A percentile compares a stretch with the other conserved stretches of the same genome.
Evolutionary conservation across 2,113 vertebrate species (phyloP).

Genomic region (Hemichromis elongatus): DNA sequence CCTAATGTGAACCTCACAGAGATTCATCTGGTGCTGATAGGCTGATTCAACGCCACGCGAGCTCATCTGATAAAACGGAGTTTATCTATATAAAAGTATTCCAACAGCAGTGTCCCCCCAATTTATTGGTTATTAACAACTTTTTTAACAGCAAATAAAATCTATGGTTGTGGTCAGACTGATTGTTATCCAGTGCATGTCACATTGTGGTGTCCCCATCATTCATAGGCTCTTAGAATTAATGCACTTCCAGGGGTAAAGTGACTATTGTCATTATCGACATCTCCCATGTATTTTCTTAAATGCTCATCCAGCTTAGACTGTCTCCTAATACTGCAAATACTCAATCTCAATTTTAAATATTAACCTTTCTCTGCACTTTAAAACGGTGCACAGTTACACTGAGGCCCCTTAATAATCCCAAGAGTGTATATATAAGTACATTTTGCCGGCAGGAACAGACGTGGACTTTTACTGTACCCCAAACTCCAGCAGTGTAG

Average conservation of each 20-base stretch:
- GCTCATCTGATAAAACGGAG: background rate
- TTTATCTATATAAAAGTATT: background rate
- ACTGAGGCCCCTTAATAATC: background rate
- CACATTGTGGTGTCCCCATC: background rate
- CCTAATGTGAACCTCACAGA: background rate
- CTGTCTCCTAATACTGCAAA: background rate
- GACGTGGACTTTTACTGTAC: background rate
- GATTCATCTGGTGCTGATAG: background rate
- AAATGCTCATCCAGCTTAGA: background rate
- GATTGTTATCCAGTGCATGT: background rate
- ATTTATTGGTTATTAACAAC: background rate
- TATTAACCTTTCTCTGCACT: background rate
- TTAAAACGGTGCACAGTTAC: background rate
- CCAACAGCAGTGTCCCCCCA: background rate
- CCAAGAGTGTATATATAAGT: background rate
- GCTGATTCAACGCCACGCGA: background rate
- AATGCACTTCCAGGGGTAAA: background rate
- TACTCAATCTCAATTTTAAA: background rate
- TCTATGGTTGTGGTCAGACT: background rate
- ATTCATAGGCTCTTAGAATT: background rate
- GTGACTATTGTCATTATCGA: background rate
- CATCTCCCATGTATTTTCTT: background rate
- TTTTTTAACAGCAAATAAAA: background rate
- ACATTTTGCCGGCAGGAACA: background rate
- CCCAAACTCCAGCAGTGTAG: background rate